phyloP scores from a whole-genome alignment of 2,888 invertebrate species.

The Lucinisca nassula region DNA sequence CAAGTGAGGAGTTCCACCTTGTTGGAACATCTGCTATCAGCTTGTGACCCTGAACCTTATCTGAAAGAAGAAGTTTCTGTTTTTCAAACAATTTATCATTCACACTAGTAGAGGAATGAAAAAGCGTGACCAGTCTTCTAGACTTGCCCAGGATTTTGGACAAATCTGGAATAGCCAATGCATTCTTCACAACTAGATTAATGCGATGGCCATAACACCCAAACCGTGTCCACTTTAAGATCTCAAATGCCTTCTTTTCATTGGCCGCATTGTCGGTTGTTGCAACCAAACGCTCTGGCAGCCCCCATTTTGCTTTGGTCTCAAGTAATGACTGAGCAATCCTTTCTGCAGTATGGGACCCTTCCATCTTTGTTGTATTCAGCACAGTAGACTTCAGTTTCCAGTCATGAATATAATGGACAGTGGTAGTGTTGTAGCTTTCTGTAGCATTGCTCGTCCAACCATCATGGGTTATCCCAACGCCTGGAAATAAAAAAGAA shows the following conservation, averaged over 20 bases:
- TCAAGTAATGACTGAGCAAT: neutral
- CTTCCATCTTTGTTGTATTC: slow-evolving; percentile 28
- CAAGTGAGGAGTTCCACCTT: slow-evolving; percentile 41
- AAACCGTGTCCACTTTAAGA: slow-evolving; percentile 43
- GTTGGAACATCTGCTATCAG: slow-evolving; percentile 53
- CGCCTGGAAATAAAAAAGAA: too few species aligned
- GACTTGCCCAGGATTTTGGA: slow-evolving; percentile 26
- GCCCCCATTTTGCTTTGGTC: neutral
- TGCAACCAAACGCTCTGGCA: slow-evolving; percentile 10
- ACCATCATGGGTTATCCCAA: slow-evolving; percentile 39
- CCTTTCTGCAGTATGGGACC: slow-evolving; percentile 38
- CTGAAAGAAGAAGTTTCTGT: slow-evolving; percentile 1
- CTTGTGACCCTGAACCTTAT: neutral
- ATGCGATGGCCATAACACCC: slow-evolving; percentile 53
- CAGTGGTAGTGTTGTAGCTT: slow-evolving; percentile 45
- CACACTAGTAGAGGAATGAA: slow-evolving; percentile 44
- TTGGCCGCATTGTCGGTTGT: slow-evolving; percentile 60
- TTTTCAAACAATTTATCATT: slow-evolving; percentile 37
- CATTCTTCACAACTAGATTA: slow-evolving; percentile 48
- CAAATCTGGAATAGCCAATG: slow-evolving; percentile 28
- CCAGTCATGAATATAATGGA: slow-evolving; percentile 39
- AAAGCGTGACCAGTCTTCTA: slow-evolving; percentile 37
- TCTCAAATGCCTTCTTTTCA: slow-evolving; percentile 44
- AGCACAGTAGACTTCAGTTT: slow-evolving; percentile 31
- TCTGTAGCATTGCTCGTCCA: slow-evolving; percentile 43